Conservation (phyloP, 2,888 invertebrate genomes). For the Nasonia oneida region DNA sequence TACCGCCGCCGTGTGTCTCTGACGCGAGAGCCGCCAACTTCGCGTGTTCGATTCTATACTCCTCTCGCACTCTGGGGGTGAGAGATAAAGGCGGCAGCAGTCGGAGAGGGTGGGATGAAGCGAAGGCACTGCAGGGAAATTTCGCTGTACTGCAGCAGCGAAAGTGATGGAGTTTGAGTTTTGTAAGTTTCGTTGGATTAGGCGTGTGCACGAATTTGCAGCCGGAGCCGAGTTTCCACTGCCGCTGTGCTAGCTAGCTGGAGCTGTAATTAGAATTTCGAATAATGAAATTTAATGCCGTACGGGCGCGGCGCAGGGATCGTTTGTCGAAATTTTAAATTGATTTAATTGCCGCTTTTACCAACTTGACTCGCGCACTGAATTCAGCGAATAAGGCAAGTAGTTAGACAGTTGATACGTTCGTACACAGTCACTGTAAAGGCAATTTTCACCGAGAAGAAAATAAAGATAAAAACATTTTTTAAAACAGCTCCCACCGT, state of each 20-base stretch:
- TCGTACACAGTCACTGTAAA: not conserved
- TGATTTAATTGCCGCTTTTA: not conserved
- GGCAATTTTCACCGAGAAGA: not conserved
- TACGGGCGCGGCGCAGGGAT: not conserved
- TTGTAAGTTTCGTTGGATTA: constrained; percentile 32
- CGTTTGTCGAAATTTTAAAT: not conserved
- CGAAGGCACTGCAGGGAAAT: constrained; percentile 2
- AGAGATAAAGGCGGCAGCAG: not conserved
- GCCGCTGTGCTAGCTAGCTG: too few species aligned
- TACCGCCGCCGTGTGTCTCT: not conserved
- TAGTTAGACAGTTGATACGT: too few species aligned
- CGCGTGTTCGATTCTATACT: constrained; percentile 5
- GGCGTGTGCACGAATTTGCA: constrained; percentile 3
- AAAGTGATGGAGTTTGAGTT: constrained; percentile 30
- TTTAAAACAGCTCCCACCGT: not conserved
- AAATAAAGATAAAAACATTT: not conserved
- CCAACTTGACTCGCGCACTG: not conserved
- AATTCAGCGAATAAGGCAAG: too few species aligned
- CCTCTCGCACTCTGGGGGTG: not conserved
- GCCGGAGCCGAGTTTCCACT: not conserved
- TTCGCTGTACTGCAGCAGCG: not conserved
- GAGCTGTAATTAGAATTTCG: constrained; percentile 26
- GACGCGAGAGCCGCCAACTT: constrained; percentile 1
- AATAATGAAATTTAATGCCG: constrained; percentile 15
- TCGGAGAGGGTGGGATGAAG: constrained; percentile 14